Conservation (phyloP, 2,113 vertebrate genomes). For the Actenoides hombroni region DNA sequence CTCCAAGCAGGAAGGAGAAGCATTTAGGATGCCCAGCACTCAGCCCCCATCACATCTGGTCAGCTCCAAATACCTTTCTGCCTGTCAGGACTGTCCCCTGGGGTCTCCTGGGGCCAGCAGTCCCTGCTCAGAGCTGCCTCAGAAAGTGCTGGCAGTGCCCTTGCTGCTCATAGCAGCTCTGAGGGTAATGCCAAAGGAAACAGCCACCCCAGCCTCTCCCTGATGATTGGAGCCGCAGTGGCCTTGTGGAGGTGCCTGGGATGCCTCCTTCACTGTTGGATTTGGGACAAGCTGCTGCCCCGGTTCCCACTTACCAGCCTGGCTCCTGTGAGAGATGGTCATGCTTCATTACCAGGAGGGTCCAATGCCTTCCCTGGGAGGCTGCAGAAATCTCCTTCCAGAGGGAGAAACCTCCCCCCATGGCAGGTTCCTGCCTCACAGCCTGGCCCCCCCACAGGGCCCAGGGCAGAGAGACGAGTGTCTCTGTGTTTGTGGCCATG, state of each 20-base stretch:
- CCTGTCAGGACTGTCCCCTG: background rate
- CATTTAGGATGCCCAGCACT: background rate
- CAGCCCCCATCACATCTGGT: background rate
- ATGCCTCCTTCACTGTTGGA: background rate
- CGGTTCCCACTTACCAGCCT: background rate
- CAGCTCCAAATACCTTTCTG: background rate
- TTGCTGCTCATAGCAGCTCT: background rate
- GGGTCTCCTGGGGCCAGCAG: fast-evolving
- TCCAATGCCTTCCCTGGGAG: background rate
- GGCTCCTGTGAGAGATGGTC: background rate
- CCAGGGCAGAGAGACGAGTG: background rate
- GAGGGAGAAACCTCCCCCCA: background rate
- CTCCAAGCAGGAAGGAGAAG: background rate
- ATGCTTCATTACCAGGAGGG: background rate
- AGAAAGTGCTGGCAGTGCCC: background rate
- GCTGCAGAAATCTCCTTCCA: constrained; percentile 1
- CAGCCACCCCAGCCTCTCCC: background rate
- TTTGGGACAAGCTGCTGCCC: background rate
- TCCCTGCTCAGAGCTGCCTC: background rate
- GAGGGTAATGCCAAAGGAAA: background rate
- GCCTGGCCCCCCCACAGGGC: background rate
- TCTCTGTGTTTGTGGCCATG: constrained; percentile 46
- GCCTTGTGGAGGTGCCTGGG: background rate
- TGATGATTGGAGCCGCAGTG: background rate
- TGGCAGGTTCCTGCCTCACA: constrained; percentile 35